Percentiles rank a stretch among this genome's conserved stretches.
These are phyloP conservation scores for Enteromius viviparus DNA, from an alignment of 2,797 vertebrate genomes.

Conservation along the genomic window DNA sequence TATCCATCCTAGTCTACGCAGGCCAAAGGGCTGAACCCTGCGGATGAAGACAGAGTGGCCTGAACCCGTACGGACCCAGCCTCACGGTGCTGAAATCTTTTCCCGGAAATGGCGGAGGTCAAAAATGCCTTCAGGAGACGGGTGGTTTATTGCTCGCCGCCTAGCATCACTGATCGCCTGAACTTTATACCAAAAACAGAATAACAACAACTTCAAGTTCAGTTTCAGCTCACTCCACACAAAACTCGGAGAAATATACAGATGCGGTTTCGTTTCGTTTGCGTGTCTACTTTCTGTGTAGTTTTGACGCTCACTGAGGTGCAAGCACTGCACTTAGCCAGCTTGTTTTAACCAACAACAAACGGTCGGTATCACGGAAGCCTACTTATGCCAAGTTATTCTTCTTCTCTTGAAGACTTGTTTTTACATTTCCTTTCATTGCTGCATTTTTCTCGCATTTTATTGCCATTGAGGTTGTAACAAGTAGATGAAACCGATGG, in stretches of 20 bases:
- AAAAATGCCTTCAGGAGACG: slow-evolving; percentile 45
- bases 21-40: slow-evolving; percentile 45
- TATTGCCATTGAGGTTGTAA: slow-evolving; percentile 45
- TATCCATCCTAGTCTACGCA: slow-evolving; percentile 39
- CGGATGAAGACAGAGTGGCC: slow-evolving; percentile 27
- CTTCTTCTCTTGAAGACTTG: slow-evolving; percentile 63
- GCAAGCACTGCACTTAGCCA: slow-evolving; percentile 53
- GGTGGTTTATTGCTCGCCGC: slow-evolving; percentile 40
- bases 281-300: slow-evolving; percentile 48
- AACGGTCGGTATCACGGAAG: slow-evolving; percentile 53
- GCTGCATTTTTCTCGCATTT: slow-evolving; percentile 60
- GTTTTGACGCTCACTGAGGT: slow-evolving; percentile 50
- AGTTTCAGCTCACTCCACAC: slow-evolving; percentile 29
- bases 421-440: slow-evolving; percentile 67
- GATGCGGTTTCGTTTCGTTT: slow-evolving; percentile 32
- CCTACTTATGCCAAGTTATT: slow-evolving; percentile 63
- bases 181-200: slow-evolving; percentile 44
- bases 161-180: slow-evolving; percentile 49
- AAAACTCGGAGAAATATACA: slow-evolving; percentile 46
- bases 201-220: slow-evolving; percentile 8
- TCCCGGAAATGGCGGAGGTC: slow-evolving; percentile 39
- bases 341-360: slow-evolving; percentile 28
- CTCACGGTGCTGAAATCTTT: slow-evolving; percentile 49
- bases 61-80: slow-evolving; percentile 25
- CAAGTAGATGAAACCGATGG: slow-evolving; percentile 31